phyloP scores from a whole-genome alignment of 2,113 vertebrate genomes.

The Emydocephalus ijimae region DNA sequence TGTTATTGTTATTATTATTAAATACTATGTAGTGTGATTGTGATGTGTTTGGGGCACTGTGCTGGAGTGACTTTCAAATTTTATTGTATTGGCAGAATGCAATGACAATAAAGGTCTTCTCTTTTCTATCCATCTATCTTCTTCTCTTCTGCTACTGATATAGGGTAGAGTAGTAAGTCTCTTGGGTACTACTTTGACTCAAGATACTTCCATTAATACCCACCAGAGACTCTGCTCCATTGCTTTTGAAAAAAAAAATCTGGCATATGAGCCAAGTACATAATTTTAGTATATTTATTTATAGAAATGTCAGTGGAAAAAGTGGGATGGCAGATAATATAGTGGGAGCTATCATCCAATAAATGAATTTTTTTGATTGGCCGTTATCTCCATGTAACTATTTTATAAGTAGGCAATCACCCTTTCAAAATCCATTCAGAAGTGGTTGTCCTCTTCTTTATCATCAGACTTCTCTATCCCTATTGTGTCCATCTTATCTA shows the following conservation, averaged over 20 bases:
- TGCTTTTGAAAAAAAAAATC: neutral
- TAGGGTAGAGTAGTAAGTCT: neutral
- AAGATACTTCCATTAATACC: neutral
- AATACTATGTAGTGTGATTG: no score
- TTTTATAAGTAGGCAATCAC: neutral
- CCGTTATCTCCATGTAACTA: neutral
- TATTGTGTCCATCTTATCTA: neutral
- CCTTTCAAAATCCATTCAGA: neutral
- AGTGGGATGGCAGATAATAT: neutral
- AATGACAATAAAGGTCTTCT: no score
- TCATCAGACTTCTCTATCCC: neutral
- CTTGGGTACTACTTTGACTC: neutral
- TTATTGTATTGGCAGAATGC: no score
- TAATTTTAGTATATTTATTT: neutral
- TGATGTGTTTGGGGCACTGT: no score
- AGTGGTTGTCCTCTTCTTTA: neutral
- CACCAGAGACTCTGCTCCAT: neutral
- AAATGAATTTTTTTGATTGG: neutral
- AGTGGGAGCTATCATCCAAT: neutral
- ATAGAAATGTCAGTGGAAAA: neutral
- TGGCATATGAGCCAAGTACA: neutral
- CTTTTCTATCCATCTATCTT: neutral
- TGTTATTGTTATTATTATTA: no score
- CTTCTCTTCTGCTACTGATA: neutral
- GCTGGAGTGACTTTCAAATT: no score